Evolutionary conservation across 2,113 vertebrate species (phyloP).

Genomic region (Ascaphus truei): DNA sequence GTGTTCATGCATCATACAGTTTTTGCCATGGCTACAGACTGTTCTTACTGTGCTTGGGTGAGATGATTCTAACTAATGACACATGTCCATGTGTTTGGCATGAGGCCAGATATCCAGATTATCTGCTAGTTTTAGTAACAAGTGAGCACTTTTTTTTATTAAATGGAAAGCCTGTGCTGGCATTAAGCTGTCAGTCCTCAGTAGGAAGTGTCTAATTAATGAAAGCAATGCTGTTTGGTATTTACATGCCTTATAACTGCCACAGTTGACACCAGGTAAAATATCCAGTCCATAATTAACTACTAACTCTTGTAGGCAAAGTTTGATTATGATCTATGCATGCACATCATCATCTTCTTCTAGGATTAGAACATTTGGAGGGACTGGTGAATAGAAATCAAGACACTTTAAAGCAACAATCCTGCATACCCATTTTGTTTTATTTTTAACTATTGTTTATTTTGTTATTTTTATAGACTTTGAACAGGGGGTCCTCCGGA

Average conservation of each 20-base stretch:
- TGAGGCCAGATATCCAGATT: neutral
- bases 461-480: too few species aligned
- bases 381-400: too few species aligned
- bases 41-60: neutral
- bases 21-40: neutral
- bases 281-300: neutral
- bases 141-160: neutral
- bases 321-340: too few species aligned
- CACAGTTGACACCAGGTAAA: neutral
- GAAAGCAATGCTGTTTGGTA: neutral
- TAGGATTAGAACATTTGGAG: too few species aligned
- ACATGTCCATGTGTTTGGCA: slow-evolving; percentile 1
- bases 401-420: too few species aligned
- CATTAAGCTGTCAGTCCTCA: slow-evolving; percentile 17
- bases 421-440: too few species aligned
- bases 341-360: too few species aligned
- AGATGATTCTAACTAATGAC: neutral
- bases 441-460: too few species aligned
- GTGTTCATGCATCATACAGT: neutral
- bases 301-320: too few species aligned
- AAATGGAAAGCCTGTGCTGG: neutral
- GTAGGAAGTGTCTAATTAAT: slow-evolving; percentile 8
- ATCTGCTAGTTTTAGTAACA: neutral
- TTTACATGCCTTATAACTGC: too few species aligned
- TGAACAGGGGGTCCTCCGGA: too few species aligned